Evolutionary conservation across 2,113 vertebrate genomes (phyloP), one percentile per base, ranked within the genome.

Genomic region (Myodes glareolus): DNA sequence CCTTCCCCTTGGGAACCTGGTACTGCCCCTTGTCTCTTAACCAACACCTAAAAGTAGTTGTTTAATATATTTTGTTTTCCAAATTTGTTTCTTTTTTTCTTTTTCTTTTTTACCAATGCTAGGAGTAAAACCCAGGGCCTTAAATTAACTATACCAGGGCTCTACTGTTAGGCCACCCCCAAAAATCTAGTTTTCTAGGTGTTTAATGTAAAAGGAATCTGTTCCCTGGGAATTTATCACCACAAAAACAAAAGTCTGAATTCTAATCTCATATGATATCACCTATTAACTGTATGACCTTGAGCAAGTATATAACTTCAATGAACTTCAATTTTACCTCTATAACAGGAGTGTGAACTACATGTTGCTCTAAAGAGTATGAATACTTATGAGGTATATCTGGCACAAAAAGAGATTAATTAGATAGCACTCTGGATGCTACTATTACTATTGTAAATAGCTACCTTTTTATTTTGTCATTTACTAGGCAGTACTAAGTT

Each of bases 391-490:
- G n/a, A 45, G 17, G 50, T 61, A 27, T 80, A n/a, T 10, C 63
- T 61, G 50, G 39, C 27, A 86, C 36, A 92, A 85, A 95, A 95
- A 90, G 21, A 47, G 39, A 36, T 58, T 88, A 93, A 93, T 96
- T 93, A 90, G 94, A 81, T 88, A 39, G 7, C 58, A 58, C 58
- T 58, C 19, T 50, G 96, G 77, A 33, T 94, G 82, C 67, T 88
- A 80, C 55, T 73, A 31, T 50, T 89, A 58, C 29, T 91, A 80
- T 87, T 96, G 80, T 76, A 50, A 81, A 90, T 85, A 88, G 39
- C 73, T 84, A 39, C 36, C 10, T 88, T 76, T 19, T 94, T 93
- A 72, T 36, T 67, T 67, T 33, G 55, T 72, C 21, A 85, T 68
- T 91, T 92, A 77, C 45, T 86, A 47, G 95, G 39, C 93, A 7